A percentile compares a stretch with the other conserved stretches of the same genome.
phyloP scores from a whole-genome alignment of 2,113 vertebrate species.

The Elanus axillaris region DNA sequence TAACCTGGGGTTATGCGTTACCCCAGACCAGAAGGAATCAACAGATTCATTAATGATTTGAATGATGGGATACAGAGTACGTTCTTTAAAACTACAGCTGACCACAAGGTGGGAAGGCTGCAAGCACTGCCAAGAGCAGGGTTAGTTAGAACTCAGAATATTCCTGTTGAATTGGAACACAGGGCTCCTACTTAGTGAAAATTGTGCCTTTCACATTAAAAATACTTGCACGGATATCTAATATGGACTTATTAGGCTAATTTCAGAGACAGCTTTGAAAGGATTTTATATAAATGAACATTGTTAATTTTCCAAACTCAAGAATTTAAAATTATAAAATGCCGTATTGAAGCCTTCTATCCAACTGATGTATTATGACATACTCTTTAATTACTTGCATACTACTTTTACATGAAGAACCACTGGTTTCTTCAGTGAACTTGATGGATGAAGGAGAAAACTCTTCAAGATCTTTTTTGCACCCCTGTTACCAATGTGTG shows the following conservation, averaged over 20 bases:
- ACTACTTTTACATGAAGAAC: neutral
- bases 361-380: neutral
- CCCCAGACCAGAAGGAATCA: neutral
- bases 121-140: neutral
- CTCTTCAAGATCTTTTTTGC: neutral
- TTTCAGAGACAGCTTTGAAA: neutral
- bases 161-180: neutral
- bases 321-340: neutral
- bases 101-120: neutral
- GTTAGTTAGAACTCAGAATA: neutral
- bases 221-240: fast-evolving
- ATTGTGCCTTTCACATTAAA: neutral
- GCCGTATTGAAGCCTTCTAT: neutral
- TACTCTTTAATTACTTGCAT: neutral
- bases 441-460: neutral
- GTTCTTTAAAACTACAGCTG: neutral
- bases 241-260: neutral
- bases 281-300: neutral
- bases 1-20: neutral
- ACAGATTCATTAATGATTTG: neutral
- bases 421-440: neutral
- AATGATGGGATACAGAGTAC: neutral
- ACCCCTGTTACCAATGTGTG: neutral
- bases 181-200: neutral
- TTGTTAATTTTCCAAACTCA: neutral